phyloP scores from a whole-genome alignment of 2,113 vertebrate genomes.

The Sakesphorus luctuosus region DNA sequence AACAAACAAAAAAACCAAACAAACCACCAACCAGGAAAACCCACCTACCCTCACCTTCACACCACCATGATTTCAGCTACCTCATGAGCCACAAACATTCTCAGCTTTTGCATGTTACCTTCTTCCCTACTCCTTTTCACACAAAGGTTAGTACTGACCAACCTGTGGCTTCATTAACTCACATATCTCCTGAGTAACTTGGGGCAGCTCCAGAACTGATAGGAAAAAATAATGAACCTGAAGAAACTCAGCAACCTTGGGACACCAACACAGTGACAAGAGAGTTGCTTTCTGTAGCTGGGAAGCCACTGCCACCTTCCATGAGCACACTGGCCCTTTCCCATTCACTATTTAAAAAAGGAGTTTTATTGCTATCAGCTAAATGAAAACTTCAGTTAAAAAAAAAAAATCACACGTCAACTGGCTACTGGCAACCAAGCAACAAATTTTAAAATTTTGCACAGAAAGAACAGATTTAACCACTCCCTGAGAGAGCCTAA shows the following conservation, averaged over 20 bases:
- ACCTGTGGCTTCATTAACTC: not conserved
- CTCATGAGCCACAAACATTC: not conserved
- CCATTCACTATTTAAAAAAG: not conserved
- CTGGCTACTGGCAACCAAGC: not conserved
- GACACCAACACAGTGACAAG: not conserved
- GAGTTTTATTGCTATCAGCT: not conserved
- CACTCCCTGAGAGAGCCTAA: not conserved
- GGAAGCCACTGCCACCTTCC: not conserved
- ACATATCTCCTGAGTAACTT: rapidly evolving
- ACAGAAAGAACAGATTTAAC: not conserved
- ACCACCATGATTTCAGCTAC: not conserved
- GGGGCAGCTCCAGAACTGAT: not conserved
- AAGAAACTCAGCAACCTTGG: not conserved
- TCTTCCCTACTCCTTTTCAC: not conserved
- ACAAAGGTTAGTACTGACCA: not conserved
- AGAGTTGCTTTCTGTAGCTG: not conserved
- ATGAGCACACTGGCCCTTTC: not conserved
- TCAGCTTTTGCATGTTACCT: not conserved
- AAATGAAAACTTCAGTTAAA: not conserved
- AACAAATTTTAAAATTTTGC: not conserved
- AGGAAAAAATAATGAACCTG: not conserved
- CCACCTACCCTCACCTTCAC: not conserved
- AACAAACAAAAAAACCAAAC: not conserved
- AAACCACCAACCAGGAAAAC: not conserved
- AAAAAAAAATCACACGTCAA: not conserved